Percentiles rank a stretch among this genome's conserved stretches.
phyloP scores from a whole-genome alignment of 2,113 vertebrate species.

The Eulemur macaco region DNA sequence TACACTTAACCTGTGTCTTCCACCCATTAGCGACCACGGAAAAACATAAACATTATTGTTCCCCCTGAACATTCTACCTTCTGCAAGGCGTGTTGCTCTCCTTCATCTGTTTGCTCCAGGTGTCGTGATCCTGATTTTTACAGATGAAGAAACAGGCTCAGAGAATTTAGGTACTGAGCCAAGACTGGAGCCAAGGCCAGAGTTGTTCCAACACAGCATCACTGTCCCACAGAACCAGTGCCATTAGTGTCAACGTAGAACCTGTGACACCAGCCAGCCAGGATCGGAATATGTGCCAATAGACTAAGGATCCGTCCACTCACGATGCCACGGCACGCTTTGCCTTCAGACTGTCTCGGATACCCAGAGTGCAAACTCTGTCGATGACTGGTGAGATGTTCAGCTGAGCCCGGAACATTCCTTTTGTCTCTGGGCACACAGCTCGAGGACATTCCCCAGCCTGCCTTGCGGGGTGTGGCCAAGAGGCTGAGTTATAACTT shows the following conservation, averaged over 20 bases:
- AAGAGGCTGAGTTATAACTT: not conserved
- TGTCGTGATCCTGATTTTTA: not conserved
- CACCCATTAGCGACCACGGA: fast-evolving
- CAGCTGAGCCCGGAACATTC: fast-evolving
- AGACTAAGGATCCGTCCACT: not conserved
- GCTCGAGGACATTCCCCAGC: not conserved
- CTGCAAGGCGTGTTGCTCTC: fast-evolving
- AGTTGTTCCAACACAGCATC: not conserved
- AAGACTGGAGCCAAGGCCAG: not conserved
- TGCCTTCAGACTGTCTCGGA: not conserved
- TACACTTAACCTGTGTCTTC: not conserved
- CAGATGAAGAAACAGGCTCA: not conserved
- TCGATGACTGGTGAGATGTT: fast-evolving
- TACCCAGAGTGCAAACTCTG: not conserved
- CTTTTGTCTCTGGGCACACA: not conserved
- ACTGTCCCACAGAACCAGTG: fast-evolving
- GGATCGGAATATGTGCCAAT: too few species aligned
- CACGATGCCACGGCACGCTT: fast-evolving
- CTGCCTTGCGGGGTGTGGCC: not conserved
- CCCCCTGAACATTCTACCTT: fast-evolving
- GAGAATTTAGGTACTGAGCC: not conserved
- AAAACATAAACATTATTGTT: fast-evolving
- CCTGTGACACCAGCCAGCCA: not conserved
- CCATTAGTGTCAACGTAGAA: too few species aligned
- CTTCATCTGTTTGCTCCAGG: not conserved